phyloP scores from a whole-genome alignment of 2,113 vertebrate genomes.

The Epinephelus moara region DNA sequence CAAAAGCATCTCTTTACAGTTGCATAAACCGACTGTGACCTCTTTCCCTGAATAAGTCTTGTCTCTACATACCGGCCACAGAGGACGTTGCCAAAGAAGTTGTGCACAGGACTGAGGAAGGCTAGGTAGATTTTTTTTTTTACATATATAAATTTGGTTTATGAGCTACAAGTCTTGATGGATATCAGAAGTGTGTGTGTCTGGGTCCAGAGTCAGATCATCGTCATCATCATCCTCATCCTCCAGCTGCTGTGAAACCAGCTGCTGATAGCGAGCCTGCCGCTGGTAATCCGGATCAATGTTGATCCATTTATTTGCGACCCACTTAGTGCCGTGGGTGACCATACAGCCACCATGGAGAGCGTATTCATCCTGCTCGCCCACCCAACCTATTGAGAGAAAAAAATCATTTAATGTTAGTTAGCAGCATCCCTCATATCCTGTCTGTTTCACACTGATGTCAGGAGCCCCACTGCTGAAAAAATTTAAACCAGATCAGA shows the following conservation, averaged over 20 bases:
- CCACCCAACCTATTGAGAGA: conserved; percentile 91
- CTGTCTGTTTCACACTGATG: background rate
- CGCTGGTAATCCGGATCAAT: conserved; percentile 93
- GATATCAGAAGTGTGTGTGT: conserved; percentile 59
- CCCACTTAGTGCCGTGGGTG: conserved; percentile 94
- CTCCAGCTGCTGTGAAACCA: conserved; percentile 88
- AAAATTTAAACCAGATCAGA: too few species aligned
- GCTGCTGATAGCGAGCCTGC: conserved; percentile 92
- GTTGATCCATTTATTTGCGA: conserved; percentile 99
- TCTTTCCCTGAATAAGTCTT: conserved; percentile 80
- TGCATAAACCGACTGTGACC: conserved; percentile 81
- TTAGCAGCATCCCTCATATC: background rate
- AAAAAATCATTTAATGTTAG: background rate
- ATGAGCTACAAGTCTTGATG: conserved; percentile 81
- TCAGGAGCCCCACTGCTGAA: background rate
- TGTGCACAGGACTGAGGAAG: conserved; percentile 73
- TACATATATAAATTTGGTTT: conserved; percentile 44
- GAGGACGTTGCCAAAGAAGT: conserved; percentile 44
- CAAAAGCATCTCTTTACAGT: conserved; percentile 71
- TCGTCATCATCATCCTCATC: conserved; percentile 75
- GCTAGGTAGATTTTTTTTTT: conserved; percentile 37
- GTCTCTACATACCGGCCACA: conserved; percentile 63
- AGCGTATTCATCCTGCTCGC: conserved; percentile 95
- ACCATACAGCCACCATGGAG: conserved; percentile 96
- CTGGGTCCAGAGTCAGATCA: conserved; percentile 52